Conservation (phyloP, 2,888 invertebrate genomes). For the Cephus runcator region DNA sequence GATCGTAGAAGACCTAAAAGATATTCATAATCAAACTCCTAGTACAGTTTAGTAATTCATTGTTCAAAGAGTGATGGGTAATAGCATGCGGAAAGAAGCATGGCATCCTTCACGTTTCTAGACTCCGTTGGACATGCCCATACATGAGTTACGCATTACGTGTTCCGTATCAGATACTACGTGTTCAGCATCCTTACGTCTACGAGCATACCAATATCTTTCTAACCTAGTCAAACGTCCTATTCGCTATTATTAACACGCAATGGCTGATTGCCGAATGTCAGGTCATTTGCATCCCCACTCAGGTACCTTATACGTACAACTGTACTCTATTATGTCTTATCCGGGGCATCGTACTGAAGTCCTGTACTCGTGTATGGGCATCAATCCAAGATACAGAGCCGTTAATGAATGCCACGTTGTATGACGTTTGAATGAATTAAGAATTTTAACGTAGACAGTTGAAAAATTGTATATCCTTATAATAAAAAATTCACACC, state of each 20-base stretch:
- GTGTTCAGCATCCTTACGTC: neutral
- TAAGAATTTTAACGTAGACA: neutral
- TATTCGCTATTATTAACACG: neutral
- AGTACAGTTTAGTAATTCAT: neutral
- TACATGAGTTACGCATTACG: neutral
- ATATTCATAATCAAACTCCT: neutral
- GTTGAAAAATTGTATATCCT: neutral
- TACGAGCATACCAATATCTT: neutral
- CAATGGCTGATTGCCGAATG: neutral
- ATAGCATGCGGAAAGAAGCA: conserved; percentile 26
- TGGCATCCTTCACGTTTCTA: neutral
- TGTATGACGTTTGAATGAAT: neutral
- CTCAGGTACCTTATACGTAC: neutral
- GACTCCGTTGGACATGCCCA: neutral
- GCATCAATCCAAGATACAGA: neutral
- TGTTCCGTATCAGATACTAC: neutral
- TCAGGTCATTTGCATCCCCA: neutral
- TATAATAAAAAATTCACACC: conserved; percentile 62
- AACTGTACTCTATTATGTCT: neutral
- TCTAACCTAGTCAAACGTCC: neutral
- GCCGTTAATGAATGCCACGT: neutral
- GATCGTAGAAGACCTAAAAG: conserved; percentile 75
- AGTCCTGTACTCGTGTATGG: neutral
- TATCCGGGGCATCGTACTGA: neutral
- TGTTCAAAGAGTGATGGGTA: neutral